These are phyloP conservation scores for Lytechinus pictus DNA, from an alignment of 35 echinoderm and acorn worm species.

Conservation along the genomic window DNA sequence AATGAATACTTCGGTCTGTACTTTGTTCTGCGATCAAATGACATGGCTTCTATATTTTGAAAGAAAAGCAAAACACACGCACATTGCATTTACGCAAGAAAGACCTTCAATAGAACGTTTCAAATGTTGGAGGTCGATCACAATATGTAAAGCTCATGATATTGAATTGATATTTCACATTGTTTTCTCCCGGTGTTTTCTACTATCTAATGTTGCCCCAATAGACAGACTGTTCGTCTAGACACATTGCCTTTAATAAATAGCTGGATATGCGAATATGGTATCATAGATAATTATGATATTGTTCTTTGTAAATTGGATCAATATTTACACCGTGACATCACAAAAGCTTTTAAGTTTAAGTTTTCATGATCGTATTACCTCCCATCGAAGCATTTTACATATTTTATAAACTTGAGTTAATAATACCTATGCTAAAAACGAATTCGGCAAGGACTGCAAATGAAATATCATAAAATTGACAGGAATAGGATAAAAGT, in stretches of 20 bases:
- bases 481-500: too few relatives aligned
- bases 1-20: not conserved
- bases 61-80: not conserved
- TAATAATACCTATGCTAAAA: too few relatives aligned
- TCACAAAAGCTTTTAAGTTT: too few relatives aligned
- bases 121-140: not conserved
- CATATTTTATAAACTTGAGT: too few relatives aligned
- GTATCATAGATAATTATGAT: not conserved
- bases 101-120: not conserved
- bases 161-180: constrained; percentile 2
- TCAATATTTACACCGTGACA: too few relatives aligned
- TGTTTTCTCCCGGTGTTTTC: too few relatives aligned
- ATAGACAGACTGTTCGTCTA: not conserved
- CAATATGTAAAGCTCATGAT: not conserved
- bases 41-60: not conserved
- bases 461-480: too few relatives aligned
- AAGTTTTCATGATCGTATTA: too few relatives aligned
- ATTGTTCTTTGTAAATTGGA: not conserved
- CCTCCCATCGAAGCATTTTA: too few relatives aligned
- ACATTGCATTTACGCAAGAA: not conserved
- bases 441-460: too few relatives aligned
- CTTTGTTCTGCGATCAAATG: not conserved
- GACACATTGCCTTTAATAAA: not conserved
- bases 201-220: not conserved
- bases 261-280: not conserved